Percentiles rank a stretch among this genome's conserved stretches.
Evolutionary conservation across 2,888 invertebrate genomes (phyloP).

Genomic region (Clitarchus hookeri): DNA sequence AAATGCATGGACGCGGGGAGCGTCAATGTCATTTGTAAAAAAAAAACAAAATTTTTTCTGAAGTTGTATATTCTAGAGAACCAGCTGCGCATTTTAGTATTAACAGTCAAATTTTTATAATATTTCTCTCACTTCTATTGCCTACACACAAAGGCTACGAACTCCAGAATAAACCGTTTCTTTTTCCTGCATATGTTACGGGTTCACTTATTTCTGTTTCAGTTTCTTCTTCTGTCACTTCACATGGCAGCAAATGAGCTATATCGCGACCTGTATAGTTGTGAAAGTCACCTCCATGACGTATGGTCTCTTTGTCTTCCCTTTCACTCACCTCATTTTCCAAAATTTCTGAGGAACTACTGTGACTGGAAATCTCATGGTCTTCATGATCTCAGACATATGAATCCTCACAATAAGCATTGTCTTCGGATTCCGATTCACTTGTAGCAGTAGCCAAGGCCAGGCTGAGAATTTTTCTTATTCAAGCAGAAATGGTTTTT

Average conservation of each 20-base stretch:
- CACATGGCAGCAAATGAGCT: background rate
- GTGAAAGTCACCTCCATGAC: background rate
- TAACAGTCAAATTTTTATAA: background rate
- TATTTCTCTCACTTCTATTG: slow-evolving; percentile 9
- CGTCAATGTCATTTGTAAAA: too few species aligned
- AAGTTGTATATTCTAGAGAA: background rate
- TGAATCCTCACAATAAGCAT: too few species aligned
- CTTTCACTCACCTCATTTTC: background rate
- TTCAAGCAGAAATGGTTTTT: too few species aligned
- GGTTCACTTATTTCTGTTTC: background rate
- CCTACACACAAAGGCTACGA: background rate
- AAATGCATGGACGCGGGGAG: too few species aligned
- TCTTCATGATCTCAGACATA: too few species aligned
- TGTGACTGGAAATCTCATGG: too few species aligned
- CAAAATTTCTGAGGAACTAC: too few species aligned
- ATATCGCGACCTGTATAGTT: background rate
- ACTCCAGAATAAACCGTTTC: background rate
- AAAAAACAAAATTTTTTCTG: too few species aligned
- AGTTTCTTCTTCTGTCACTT: background rate
- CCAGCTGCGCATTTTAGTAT: background rate
- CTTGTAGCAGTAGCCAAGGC: too few species aligned
- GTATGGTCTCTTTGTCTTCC: background rate
- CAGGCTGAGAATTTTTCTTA: too few species aligned
- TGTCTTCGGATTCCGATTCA: too few species aligned
- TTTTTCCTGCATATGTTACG: background rate